Evolutionary conservation across 2,113 vertebrate species (phyloP), one percentile per base, ranked within the genome.

Genomic region (Epinephelus moara): DNA sequence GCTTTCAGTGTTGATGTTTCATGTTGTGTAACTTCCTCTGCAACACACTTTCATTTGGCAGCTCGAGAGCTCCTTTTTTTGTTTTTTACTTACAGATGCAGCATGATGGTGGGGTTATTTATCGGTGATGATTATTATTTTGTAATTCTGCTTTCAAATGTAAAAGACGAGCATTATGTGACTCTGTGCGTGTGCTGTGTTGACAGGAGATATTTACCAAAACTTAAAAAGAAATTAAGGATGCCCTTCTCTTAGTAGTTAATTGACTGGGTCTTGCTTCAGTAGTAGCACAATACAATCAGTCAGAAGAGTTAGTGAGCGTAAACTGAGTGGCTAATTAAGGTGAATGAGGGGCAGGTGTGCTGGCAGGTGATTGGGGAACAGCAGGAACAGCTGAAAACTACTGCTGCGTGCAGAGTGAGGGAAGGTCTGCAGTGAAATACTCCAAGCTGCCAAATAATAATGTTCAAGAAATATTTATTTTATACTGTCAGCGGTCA

Each of bases 281-380:
- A 15, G 18, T 13, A 5, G 42, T 63, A 60, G 37, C 42, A 61
- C 27, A 62, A 3, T 27, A 33, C 4, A 80, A 69, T 78, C 52
- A 81, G 57, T 62, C 69, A 71, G 42, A 81, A 52, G 62, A 70
- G 25, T 71, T 62, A 53, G 75, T 53, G 70, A 70, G 50, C 73
- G 49, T 80, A 40, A 70, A 59, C 61, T 55, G 72, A 64, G 49
- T 47, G 60, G 64, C 69, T 90, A 80, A 82, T 92, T 85, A 81
- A 79, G 60, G 70, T 74, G n/a, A 81, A 75, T 75, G 47, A 86
- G 85, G 49, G 40, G 40, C 82, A 84, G 85, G 81, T 90, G 75
- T 80, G 82, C 57, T 66, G 80, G 85, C 83, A 89, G 81, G 73
- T 89, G 81, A 73, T 69, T 23, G 42, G 50, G 68, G 75, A 75